Percentiles rank a stretch among this genome's conserved stretches.
Conservation (phyloP, 2,113 vertebrate species). For the Chionodraco myersi region DNA sequence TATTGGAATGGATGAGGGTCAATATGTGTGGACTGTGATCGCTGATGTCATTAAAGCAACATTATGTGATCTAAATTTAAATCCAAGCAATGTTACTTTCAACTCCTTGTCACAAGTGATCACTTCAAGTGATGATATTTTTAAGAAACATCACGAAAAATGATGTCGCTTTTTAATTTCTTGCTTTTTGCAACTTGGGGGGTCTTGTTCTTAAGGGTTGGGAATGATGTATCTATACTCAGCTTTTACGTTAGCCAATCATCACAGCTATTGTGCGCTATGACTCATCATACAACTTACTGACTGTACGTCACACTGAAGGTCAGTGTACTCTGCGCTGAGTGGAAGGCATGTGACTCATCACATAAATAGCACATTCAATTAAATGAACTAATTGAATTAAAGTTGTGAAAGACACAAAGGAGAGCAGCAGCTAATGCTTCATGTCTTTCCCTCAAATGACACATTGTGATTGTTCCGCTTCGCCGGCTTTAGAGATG, state of each 20-base stretch:
- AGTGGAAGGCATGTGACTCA: slow-evolving; percentile 68
- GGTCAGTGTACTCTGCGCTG: slow-evolving; percentile 62
- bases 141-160: not conserved
- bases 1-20: not conserved
- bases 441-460: slow-evolving; percentile 61
- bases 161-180: not conserved
- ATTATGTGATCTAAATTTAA: not conserved
- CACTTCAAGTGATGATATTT: not conserved
- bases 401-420: slow-evolving; percentile 63
- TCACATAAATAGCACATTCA: slow-evolving; percentile 65
- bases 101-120: not conserved
- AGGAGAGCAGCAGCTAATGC: slow-evolving; percentile 57
- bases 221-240: not conserved
- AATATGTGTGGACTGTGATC: not conserved
- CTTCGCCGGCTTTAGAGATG: slow-evolving; percentile 60
- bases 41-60: not conserved
- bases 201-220: not conserved
- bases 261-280: slow-evolving; percentile 44
- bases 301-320: slow-evolving; percentile 65
- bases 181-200: not conserved
- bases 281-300: slow-evolving; percentile 74
- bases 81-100: not conserved
- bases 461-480: slow-evolving; percentile 75
- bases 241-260: slow-evolving; percentile 47
- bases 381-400: slow-evolving; percentile 42